Conservation (phyloP, 2,888 invertebrate genomes). For the Acrocyrtus sp. region DNA sequence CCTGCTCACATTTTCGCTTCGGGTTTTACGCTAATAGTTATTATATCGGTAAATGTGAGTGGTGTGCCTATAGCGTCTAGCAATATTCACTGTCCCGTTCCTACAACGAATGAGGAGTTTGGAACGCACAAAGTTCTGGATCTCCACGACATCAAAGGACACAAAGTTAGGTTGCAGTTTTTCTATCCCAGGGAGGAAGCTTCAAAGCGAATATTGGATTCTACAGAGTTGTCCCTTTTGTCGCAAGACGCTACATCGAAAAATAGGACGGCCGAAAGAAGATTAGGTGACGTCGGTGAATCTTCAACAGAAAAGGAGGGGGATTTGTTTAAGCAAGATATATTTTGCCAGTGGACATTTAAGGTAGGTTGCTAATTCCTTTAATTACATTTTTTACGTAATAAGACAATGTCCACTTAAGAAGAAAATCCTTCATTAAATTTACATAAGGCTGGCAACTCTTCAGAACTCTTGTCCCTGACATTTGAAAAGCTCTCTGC, state of each 20-base stretch:
- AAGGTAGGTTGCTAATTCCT: slow-evolving; percentile 42
- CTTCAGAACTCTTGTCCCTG: slow-evolving; percentile 56
- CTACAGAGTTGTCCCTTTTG: slow-evolving; percentile 13
- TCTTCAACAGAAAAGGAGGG: not conserved
- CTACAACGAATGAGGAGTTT: slow-evolving; percentile 24
- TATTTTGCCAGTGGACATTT: slow-evolving; percentile 61
- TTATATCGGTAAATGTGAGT: too few species aligned
- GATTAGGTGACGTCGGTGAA: slow-evolving; percentile 7
- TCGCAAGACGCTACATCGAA: not conserved
- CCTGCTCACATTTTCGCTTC: too few species aligned
- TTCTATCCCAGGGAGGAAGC: slow-evolving; percentile 54
- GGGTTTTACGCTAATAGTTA: too few species aligned
- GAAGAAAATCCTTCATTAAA: not conserved
- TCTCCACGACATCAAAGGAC: slow-evolving; percentile 46
- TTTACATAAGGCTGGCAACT: slow-evolving; percentile 61
- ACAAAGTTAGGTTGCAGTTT: slow-evolving; percentile 55
- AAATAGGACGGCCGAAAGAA: not conserved
- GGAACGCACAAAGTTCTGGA: slow-evolving; percentile 40
- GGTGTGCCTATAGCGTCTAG: slow-evolving; percentile 9
- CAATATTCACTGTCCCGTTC: slow-evolving; percentile 41
- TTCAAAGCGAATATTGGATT: slow-evolving; percentile 19
- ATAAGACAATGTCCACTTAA: not conserved
- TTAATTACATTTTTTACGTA: not conserved
- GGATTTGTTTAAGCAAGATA: slow-evolving; percentile 26
- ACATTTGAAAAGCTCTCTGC: slow-evolving; percentile 60